phyloP scores from a whole-genome alignment of 1,140 invertebrate species.

The Drosophila elegans region DNA sequence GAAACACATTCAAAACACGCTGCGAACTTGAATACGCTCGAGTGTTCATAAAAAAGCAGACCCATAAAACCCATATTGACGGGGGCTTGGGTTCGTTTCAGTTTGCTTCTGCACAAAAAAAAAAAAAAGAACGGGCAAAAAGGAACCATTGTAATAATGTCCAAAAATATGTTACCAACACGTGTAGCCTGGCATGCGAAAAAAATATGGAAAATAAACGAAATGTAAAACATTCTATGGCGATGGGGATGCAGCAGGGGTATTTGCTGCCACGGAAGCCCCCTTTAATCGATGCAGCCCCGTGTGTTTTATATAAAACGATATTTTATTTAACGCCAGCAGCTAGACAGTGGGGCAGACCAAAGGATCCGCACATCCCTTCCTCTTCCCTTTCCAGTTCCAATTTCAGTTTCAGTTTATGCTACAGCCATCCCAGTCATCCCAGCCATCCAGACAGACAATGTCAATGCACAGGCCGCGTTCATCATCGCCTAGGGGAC shows the following conservation, averaged over 20 bases:
- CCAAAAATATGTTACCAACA: constrained; percentile 82
- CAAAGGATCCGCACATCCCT: constrained; percentile 7
- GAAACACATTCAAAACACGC: constrained; percentile 71
- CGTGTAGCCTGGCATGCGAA: constrained; percentile 58
- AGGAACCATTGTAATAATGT: constrained; percentile 78
- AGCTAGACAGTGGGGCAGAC: constrained; percentile 47
- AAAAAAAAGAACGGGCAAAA: constrained; percentile 23
- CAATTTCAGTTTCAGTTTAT: background rate
- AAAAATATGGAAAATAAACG: constrained; percentile 54
- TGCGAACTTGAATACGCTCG: constrained; percentile 74
- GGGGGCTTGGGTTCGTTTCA: constrained; percentile 18
- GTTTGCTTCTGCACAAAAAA: constrained; percentile 32
- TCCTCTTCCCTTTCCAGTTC: background rate
- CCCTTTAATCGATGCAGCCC: constrained; percentile 70
- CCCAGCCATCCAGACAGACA: constrained; percentile 36
- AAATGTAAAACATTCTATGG: constrained; percentile 52
- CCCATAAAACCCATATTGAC: constrained; percentile 72
- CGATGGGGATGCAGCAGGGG: constrained; percentile 53
- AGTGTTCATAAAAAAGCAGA: constrained; percentile 69
- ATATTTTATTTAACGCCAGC: constrained; percentile 81
- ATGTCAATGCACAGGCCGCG: constrained; percentile 70
- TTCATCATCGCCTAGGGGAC: constrained; percentile 62
- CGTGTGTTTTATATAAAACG: constrained; percentile 63
- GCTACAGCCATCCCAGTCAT: background rate
- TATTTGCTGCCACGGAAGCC: constrained; percentile 14